Evolutionary conservation across 2,113 vertebrate genomes (phyloP), one percentile per base, ranked within the genome.

Genomic region (Macaca mulatta): DNA sequence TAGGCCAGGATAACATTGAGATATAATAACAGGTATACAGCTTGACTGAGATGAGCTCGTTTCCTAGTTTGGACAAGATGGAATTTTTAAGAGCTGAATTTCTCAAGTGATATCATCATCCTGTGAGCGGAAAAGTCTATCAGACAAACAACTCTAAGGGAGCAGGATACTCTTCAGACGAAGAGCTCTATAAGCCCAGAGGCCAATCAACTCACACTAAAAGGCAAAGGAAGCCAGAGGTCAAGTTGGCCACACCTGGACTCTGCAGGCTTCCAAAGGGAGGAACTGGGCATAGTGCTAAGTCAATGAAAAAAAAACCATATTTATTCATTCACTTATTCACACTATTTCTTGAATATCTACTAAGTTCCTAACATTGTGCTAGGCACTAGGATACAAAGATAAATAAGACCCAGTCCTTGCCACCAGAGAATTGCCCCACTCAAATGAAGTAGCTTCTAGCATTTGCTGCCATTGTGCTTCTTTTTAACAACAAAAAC

Each of bases 61-160:
- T 94, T 97, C 91, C 94, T 94, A 14, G 77, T 85, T 74, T 52
- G 48, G 89, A 67, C 89, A 80, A 94, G 18, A 93, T 14, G 16
- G 52, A 55, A 93, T 86, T 91, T 90, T 89, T 74, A 94, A 89
- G 82, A 89, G n/a, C 43, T 77, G 55, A 70, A 77, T 89, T 97
- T 97, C 93, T 97, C 86, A 86, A 80, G 67, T 89, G 69, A 93
- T 86, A 89, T 70, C 82, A 95, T 91, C 61, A 74, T 89, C 59
- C 59, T 78, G 45, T 57, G 40, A 79, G 5, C 30, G 27, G 3
- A 40, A 84, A 92, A 38, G 25, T 75, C 81, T 55, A 3, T 43
- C 52, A 94, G 48, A 93, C 86, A 81, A 89, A 95, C 38, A 79
- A 94, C 18, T 97, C 52, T 20, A 8, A 43, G 38, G 67, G 43